These are phyloP conservation scores for Alaudala cheleensis DNA, from an alignment of 2,113 vertebrate species.

Conservation along the genomic window DNA sequence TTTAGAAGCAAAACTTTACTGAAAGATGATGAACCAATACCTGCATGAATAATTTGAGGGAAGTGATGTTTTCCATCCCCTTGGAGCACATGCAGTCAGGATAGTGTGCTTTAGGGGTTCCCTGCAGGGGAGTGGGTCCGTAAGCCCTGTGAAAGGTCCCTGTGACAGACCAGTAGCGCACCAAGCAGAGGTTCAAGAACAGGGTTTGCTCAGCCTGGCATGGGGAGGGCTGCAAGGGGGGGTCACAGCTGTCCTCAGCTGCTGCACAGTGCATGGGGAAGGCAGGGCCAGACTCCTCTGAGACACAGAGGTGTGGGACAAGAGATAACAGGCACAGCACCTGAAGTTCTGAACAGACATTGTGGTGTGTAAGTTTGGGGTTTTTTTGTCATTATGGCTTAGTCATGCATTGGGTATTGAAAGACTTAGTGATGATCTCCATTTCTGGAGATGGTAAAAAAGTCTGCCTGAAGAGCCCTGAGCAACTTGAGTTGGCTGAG, in stretches of 20 bases:
- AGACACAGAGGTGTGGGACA: not conserved
- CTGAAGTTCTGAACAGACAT: not conserved
- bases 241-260: not conserved
- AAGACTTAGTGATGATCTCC: not conserved
- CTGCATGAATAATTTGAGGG: not conserved
- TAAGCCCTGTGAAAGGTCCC: not conserved
- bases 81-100: not conserved
- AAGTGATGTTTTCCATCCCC: not conserved
- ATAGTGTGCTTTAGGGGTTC: not conserved
- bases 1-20: not conserved
- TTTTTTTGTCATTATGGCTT: not conserved
- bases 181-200: fast-evolving
- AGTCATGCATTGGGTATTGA: not conserved
- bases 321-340: not conserved
- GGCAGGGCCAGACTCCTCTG: not conserved
- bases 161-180: not conserved
- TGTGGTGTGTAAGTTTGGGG: too few relatives aligned
- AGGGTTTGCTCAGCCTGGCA: not conserved
- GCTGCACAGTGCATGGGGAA: fast-evolving
- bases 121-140: too few relatives aligned
- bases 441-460: not conserved
- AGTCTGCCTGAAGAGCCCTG: not conserved
- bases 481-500: not conserved
- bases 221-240: not conserved
- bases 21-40: not conserved